A percentile compares a stretch with the other conserved stretches of the same genome.
phyloP scores from a whole-genome alignment of 2,888 invertebrate genomes.

The Spialia ferax region DNA sequence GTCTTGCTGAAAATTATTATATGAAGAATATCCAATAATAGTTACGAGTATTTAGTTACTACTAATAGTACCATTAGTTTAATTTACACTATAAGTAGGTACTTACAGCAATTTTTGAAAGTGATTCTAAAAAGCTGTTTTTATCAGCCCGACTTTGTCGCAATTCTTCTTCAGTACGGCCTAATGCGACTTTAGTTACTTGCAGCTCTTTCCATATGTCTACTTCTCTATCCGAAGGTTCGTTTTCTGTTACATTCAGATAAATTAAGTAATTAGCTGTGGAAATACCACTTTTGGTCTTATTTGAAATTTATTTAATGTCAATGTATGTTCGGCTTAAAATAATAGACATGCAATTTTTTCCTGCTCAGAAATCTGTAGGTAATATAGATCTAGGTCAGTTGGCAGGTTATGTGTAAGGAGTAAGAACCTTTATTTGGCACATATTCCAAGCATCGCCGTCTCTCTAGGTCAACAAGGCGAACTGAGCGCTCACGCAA shows the following conservation, averaged over 20 bases:
- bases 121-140: conserved; percentile 77
- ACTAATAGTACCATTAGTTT: too few relatives aligned
- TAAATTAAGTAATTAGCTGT: not conserved
- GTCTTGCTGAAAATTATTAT: conserved; percentile 68
- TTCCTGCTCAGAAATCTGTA: too few relatives aligned
- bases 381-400: too few relatives aligned
- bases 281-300: too few relatives aligned
- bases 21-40: too few relatives aligned
- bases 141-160: conserved; percentile 77
- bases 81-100: too few relatives aligned
- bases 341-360: too few relatives aligned
- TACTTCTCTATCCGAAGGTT: conserved; percentile 78
- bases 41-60: too few relatives aligned
- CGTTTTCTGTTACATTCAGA: conserved; percentile 59
- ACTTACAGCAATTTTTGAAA: conserved; percentile 80
- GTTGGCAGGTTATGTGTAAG: too few relatives aligned
- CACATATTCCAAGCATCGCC: conserved; percentile 67
- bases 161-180: conserved; percentile 71
- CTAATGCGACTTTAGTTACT: conserved; percentile 63
- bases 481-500: conserved; percentile 65
- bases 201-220: conserved; percentile 83
- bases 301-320: too few relatives aligned
- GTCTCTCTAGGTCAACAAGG: conserved; percentile 68
- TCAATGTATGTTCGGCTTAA: too few relatives aligned
- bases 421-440: conserved; percentile 66